Evolutionary conservation across 2,113 vertebrate species (phyloP).

Genomic region (Tringa solitaria): DNA sequence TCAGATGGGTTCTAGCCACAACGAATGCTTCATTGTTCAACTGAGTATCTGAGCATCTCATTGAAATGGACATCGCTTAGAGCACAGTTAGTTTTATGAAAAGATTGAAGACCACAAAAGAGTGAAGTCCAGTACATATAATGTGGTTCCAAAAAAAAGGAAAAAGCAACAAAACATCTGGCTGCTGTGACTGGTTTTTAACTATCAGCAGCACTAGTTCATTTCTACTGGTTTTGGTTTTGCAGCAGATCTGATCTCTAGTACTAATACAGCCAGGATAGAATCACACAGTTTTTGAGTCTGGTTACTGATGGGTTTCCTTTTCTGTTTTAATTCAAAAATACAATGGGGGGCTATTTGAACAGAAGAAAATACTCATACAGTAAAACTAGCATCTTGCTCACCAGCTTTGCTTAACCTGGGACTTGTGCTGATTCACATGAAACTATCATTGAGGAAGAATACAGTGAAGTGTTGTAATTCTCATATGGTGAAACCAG

Average conservation of each 20-base stretch:
- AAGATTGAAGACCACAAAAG: background rate
- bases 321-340: background rate
- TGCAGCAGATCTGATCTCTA: background rate
- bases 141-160: background rate
- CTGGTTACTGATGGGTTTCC: background rate
- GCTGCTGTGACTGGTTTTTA: background rate
- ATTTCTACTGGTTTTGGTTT: background rate
- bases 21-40: background rate
- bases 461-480: background rate
- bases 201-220: background rate
- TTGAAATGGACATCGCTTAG: background rate
- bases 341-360: background rate
- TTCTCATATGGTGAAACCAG: background rate
- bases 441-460: constrained; percentile 6
- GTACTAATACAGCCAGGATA: background rate
- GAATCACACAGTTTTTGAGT: background rate
- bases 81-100: background rate
- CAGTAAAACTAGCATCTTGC: background rate
- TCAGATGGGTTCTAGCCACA: background rate
- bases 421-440: background rate
- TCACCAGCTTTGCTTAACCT: constrained; percentile 2
- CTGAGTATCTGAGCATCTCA: background rate
- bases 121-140: background rate
- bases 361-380: background rate
- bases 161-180: background rate